Conservation (phyloP, 2,113 vertebrate species). For the Falcunculus frontatus region DNA sequence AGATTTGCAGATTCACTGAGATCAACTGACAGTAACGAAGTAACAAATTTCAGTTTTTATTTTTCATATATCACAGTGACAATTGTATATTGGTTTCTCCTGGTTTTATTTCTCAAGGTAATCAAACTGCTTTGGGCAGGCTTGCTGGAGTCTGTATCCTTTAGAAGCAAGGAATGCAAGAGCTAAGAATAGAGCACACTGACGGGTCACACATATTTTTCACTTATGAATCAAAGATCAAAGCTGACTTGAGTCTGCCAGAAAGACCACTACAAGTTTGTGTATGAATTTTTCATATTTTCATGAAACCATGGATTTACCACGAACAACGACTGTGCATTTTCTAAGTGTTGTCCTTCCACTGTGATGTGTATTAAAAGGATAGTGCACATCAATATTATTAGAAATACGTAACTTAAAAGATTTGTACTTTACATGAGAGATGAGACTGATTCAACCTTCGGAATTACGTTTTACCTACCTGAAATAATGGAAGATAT, state of each 20-base stretch:
- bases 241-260: background rate
- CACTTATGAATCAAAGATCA: background rate
- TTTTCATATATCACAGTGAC: background rate
- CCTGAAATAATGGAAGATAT: background rate
- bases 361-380: background rate
- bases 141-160: background rate
- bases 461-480: background rate
- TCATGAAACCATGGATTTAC: background rate
- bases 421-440: background rate
- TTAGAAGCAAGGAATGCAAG: background rate
- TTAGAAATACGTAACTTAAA: background rate
- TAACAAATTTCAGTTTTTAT: background rate
- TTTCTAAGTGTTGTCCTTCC: background rate
- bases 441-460: background rate
- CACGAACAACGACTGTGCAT: background rate
- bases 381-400: background rate
- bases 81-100: background rate
- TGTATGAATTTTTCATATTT: background rate
- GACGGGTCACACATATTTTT: background rate
- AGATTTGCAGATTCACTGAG: background rate
- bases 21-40: background rate
- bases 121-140: background rate
- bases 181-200: background rate
- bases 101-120: background rate
- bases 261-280: background rate